Evolutionary conservation across 2,113 vertebrate genomes (phyloP), one percentile per base, ranked within the genome.

Genomic region (Haliaeetus leucogaster): DNA sequence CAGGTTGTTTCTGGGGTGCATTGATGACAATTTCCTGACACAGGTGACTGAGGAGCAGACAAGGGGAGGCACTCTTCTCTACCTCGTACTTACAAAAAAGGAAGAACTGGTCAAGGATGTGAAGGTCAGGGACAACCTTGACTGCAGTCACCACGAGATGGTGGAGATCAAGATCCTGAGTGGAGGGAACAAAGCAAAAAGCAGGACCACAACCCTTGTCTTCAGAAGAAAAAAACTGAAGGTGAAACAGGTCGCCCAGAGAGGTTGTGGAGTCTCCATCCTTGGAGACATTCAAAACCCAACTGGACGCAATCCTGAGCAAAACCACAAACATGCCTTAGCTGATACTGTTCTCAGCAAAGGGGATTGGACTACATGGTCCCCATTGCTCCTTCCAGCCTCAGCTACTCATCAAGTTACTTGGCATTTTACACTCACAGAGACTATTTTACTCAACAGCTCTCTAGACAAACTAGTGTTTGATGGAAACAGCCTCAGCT

Each of bases 381-480:
- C 23, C 27, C 34, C 27, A 45, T 34, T 30, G 11, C 23, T 58
- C 38, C 23, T 45, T 72, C 48, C 63, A 83, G 36, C 23, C 22
- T 30, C 71, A 56, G 36, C 17, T 34, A 32, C 71, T 32, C 36
- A n/a, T 53, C 23, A 63, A 23, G 43, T 48, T 27, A 50, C 36
- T 40, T 61, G 56, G 14, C 13, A 99, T 99, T 92, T 98, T n/a
- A 98, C 96, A 10, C 91, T 99, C 89, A 98, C 98, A 10, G 98
- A 98, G 12, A 38, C 53, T 11, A 67, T 98, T 78, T 38, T 66
- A 61, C 78, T 72, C 27, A 99, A 98, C 62, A 36, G 4, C 6
- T 99, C 98, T 38, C 94, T 99, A 65, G 67, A 93, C 47, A 98
- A 99, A 62, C 96, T 99, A 13, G 96, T 86, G 50, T 99, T 99